phyloP scores from a whole-genome alignment of 1,140 invertebrate species.

The Meloidogyne exigua region DNA sequence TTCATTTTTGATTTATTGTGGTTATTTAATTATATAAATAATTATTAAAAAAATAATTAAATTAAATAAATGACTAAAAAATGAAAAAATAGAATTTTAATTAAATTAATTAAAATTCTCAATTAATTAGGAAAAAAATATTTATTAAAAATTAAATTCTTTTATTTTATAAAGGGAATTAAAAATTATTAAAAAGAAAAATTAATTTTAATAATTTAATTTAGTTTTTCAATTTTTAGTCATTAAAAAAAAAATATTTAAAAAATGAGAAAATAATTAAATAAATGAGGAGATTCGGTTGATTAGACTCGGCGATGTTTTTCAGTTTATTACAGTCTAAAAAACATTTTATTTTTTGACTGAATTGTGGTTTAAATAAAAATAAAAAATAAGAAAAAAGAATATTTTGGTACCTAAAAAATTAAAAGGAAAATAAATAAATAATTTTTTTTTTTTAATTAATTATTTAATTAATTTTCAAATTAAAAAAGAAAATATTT shows the following conservation, averaged over 20 bases:
- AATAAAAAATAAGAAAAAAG: not conserved
- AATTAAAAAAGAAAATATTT: not conserved
- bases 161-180: no score
- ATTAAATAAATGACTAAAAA: no score
- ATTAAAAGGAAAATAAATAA: not conserved
- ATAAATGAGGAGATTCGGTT: not conserved
- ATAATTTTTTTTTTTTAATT: not conserved
- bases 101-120: not conserved
- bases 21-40: conserved; percentile 2
- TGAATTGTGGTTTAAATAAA: not conserved
- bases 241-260: not conserved
- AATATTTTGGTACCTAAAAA: not conserved
- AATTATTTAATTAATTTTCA: no score
- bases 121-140: not conserved
- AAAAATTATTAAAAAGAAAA: no score
- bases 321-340: not conserved
- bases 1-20: conserved; percentile 21
- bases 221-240: not conserved
- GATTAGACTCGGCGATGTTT: not conserved
- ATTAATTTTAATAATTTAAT: no score
- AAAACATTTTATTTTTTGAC: not conserved
- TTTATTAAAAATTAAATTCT: no score
- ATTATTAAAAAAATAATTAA: not conserved
- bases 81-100: no score
- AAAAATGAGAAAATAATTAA: no score